phyloP scores from a whole-genome alignment of 2,113 vertebrate genomes.

The Tiliqua scincoides region DNA sequence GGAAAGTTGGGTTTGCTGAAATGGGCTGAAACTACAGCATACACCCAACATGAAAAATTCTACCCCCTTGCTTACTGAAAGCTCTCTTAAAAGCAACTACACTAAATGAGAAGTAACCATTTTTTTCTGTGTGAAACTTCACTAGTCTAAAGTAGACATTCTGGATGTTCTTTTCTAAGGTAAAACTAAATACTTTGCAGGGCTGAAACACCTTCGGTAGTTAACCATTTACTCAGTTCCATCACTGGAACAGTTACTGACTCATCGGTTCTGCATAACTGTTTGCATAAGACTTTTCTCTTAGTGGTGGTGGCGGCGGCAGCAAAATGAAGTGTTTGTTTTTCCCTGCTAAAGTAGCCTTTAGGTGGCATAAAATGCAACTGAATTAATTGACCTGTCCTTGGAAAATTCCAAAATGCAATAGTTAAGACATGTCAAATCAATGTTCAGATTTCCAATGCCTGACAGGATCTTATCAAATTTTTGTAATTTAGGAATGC shows the following conservation, averaged over 20 bases:
- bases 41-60: not conserved
- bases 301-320: not conserved
- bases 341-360: not conserved
- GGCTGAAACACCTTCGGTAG: not conserved
- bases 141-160: not conserved
- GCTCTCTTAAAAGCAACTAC: not conserved
- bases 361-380: not conserved
- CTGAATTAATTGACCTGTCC: not conserved
- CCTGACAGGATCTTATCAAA: no score
- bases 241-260: not conserved
- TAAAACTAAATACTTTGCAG: not conserved
- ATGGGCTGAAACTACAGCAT: not conserved
- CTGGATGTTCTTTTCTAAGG: not conserved
- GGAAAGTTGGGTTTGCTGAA: not conserved
- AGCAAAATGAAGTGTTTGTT: not conserved
- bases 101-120: not conserved
- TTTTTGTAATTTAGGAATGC: not conserved
- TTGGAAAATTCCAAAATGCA: not conserved
- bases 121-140: not conserved
- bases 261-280: not conserved
- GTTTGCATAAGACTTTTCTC: not conserved
- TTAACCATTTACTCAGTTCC: conserved; percentile 8
- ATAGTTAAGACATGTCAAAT: not conserved
- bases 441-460: not conserved
- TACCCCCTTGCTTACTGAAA: not conserved